Evolutionary conservation across 1,140 invertebrate species (phyloP).

Genomic region (Triops cancriformis): DNA sequence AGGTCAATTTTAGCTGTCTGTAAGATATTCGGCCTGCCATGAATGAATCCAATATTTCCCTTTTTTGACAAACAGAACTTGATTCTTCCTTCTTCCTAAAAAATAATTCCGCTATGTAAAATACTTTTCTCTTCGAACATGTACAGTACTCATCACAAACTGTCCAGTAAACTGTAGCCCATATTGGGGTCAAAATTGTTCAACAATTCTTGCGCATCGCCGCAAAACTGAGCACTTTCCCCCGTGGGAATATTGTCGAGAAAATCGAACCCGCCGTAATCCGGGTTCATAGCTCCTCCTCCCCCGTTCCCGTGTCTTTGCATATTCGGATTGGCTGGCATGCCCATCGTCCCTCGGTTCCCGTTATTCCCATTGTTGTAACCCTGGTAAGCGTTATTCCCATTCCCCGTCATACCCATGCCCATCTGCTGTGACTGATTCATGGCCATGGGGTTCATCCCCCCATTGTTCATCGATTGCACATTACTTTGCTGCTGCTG

Average conservation of each 20-base stretch:
- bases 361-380: constrained; percentile 18
- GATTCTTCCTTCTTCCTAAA: too few relatives aligned
- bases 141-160: constrained; percentile 15
- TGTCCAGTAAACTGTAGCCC: constrained; percentile 27
- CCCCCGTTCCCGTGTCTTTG: background rate
- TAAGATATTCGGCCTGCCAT: too few relatives aligned
- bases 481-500: constrained; percentile 24
- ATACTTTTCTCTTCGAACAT: background rate
- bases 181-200: constrained; percentile 25
- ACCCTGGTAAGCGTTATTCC: background rate
- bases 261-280: constrained; percentile 26
- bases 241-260: constrained; percentile 26
- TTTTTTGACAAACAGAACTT: too few relatives aligned
- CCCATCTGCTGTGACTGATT: constrained; percentile 4
- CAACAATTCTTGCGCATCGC: constrained; percentile 26
- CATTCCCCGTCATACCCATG: background rate
- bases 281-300: background rate
- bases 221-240: constrained; percentile 25
- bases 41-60: too few relatives aligned
- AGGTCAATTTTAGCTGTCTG: too few relatives aligned
- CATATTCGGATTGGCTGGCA: background rate
- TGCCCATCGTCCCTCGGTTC: background rate
- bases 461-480: constrained; percentile 4
- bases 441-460: constrained; percentile 1
- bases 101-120: too few relatives aligned